phyloP scores from a whole-genome alignment of 1,140 invertebrate genomes.

The Neoseiulus cucumeris region DNA sequence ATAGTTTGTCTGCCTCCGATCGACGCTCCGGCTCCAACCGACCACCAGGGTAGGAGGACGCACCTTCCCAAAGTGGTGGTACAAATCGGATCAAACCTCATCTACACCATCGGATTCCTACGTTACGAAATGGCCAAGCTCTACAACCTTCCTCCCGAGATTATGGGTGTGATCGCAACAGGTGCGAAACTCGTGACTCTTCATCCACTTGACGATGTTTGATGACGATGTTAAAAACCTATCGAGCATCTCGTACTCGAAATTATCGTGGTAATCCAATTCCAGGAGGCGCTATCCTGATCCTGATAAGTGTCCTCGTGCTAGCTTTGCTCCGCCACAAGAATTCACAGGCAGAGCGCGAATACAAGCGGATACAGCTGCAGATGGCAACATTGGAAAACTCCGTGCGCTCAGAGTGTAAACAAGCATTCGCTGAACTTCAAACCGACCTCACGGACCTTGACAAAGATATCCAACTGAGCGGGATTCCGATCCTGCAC shows the following conservation, averaged over 20 bases:
- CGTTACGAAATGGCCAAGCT: constrained; percentile 67
- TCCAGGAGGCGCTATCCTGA: constrained; percentile 50
- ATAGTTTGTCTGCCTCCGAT: constrained; percentile 73
- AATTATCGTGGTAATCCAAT: no score
- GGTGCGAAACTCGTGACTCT: background rate
- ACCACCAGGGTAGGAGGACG: constrained; percentile 52
- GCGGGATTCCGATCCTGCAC: constrained; percentile 84
- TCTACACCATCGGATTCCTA: constrained; percentile 61
- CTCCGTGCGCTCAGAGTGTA: constrained; percentile 90
- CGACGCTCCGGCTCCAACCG: constrained; percentile 57
- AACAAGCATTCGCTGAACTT: constrained; percentile 96
- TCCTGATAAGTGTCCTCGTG: constrained; percentile 62
- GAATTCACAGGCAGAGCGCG: constrained; percentile 79
- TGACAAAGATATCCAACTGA: constrained; percentile 79
- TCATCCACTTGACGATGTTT: no score
- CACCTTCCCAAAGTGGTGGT: constrained; percentile 70
- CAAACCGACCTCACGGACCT: constrained; percentile 98
- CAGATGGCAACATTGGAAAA: constrained; percentile 97
- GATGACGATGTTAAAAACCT: no score
- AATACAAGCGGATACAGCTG: constrained; percentile 92
- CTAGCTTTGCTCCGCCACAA: constrained; percentile 69
- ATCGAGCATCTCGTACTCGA: no score
- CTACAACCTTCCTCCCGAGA: constrained; percentile 46
- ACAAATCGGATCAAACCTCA: constrained; percentile 50
- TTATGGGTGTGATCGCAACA: background rate